Percentiles rank a stretch among this genome's conserved stretches.
phyloP scores from a whole-genome alignment of 2,113 vertebrate species.

The Myanophis thanlyinensis region DNA sequence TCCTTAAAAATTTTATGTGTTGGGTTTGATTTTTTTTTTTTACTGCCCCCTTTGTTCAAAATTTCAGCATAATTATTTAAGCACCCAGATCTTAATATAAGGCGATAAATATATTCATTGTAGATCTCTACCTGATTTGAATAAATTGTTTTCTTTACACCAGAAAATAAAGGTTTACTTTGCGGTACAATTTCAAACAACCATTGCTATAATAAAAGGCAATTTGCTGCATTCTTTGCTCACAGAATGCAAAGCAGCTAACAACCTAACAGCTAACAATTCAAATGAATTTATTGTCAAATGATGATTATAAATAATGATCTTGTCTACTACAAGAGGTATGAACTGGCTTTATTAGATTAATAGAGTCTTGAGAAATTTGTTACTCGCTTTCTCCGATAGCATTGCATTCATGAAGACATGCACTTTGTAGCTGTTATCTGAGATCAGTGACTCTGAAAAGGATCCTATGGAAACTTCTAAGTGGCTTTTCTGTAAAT shows the following conservation, averaged over 20 bases:
- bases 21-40: neutral
- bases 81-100: neutral
- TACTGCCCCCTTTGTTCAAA: neutral
- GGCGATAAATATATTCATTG: neutral
- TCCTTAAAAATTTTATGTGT: neutral
- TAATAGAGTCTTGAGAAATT: conserved; percentile 9
- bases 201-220: neutral
- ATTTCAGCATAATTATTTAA: neutral
- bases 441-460: conserved; percentile 21
- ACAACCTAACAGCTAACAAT: neutral
- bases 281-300: neutral
- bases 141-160: neutral
- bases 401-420: neutral
- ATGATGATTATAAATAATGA: conserved; percentile 18
- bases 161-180: neutral
- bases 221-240: neutral
- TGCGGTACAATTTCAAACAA: neutral
- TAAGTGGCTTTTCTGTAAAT: conserved; percentile 11
- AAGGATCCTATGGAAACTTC: conserved; percentile 14
- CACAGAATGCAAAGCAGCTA: neutral
- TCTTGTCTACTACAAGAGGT: neutral
- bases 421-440: neutral
- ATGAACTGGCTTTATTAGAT: neutral
- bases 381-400: neutral
- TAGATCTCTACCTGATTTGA: neutral